Evolutionary conservation across 2,113 vertebrate species (phyloP), one percentile per base, ranked within the genome.

Genomic region (Semicossyphus pulcher): DNA sequence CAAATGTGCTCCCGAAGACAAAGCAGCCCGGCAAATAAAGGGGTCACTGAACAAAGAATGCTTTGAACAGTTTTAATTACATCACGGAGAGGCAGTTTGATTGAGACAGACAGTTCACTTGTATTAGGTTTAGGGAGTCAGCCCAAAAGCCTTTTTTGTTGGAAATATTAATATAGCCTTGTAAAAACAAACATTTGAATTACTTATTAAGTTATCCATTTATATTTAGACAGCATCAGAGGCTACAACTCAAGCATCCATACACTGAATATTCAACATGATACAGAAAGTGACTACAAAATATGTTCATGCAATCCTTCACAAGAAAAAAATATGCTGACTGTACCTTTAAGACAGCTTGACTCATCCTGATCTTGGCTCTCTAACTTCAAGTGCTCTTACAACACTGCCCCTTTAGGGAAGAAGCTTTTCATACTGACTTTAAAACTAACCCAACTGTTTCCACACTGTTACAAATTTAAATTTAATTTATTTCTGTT

Each of bases 31-130:
- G 77, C 51, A 90, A 91, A 91, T 88, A 89, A 87, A 90, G 80
- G 84, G 88, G 89, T 83, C 83, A 79, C 60, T 85, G 91, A 92
- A 93, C 90, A 94, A 94, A 92, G 92, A 94, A 93, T 92, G 92
- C 90, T 92, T 94, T 93, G 88, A 93, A 92, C 86, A 85, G 65
- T 81, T 73, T 31, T 72, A 87, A 85, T 91, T 91, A 84, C 89
- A 88, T 91, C 91, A 92, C 85, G 75, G 70, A 69, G 83, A 77
- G 73, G 78, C 42, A 29, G 58, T 83, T 77, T 89, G 85, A 89
- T 85, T 81, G 69, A 63, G 78, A 59, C 74, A 82, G 88, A 87
- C 79, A 84, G 59, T 78, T 88, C 54, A 61, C 76, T 90, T 84
- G 74, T 71, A 85, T 86, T 86, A 87, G 85, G 72, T 86, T 90